Evolutionary conservation across 2,797 vertebrate species (phyloP), one percentile per base, ranked within the genome.

Genomic region (Platalea minor): DNA sequence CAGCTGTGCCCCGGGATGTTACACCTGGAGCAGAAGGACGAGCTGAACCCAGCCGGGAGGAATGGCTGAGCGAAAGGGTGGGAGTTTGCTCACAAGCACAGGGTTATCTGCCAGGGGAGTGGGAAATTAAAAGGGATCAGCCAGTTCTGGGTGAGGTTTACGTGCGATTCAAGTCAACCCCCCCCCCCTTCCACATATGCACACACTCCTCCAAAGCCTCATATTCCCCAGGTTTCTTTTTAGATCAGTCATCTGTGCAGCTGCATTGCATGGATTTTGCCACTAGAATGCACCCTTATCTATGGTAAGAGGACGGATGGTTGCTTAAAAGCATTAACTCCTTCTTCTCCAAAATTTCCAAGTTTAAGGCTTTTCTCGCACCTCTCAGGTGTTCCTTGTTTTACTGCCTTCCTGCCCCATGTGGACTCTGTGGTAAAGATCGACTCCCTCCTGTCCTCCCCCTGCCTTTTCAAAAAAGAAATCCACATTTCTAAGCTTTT

Each of bases 221-320:
- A 24, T 93, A 89, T 79, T 92, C 72, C 63, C 77, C 85, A 81
- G 85, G 70, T 92, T 97, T 96, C 91, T 93, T 93, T 95, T 87
- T 75, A 89, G 78, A 89, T 92, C 91, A 88, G 88, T 92, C 85
- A 85, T 96, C 91, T 92, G 37, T 96, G 95, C 95, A 97, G 95
- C 97, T 98, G 98, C 98, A 98, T 97, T 98, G 97, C 98, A 93
- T 72, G 56, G 94, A 97, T 98, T 98, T 97, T 97, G 96, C 97
- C 98, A 98, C 98, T 98, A 98, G 98, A 98, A 98, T 98, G 98
- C 98, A 98, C 97, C 94, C 98, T 98, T 97, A 98, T 98, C 98
- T 98, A 96, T 97, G 97, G 94, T 97, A 98, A 98, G 96, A 85
- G 93, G 74, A 88, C 3, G 43, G 59, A 61, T 78, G 73, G 61